These are phyloP conservation scores for Torymus tubicola DNA, from an alignment of 2,888 invertebrate genomes.

Conservation along the genomic window DNA sequence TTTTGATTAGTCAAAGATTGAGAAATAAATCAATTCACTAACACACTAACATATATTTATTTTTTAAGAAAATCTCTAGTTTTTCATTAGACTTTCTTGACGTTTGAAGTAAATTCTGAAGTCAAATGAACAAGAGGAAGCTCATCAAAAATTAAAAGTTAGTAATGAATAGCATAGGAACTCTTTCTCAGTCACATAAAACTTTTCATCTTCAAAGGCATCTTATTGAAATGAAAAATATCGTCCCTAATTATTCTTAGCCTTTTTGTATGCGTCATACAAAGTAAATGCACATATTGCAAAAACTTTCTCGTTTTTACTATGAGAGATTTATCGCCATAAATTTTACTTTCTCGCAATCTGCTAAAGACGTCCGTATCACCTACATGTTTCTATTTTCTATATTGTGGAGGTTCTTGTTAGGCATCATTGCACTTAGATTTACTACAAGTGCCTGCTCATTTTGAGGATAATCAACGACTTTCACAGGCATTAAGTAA, in stretches of 20 bases:
- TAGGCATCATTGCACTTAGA: constrained; percentile 17
- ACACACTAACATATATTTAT: no score
- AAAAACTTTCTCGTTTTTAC: constrained; percentile 38
- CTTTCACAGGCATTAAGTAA: constrained; percentile 16
- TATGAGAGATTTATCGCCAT: constrained; percentile 10
- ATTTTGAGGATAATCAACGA: background rate
- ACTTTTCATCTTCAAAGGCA: no score
- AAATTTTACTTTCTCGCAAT: constrained; percentile 47
- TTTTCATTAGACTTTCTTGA: no score
- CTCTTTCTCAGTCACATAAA: no score
- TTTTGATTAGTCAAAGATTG: no score
- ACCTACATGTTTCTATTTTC: constrained; percentile 30
- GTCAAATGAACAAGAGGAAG: no score
- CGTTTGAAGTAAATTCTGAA: no score
- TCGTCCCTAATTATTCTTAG: background rate
- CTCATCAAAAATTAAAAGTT: no score
- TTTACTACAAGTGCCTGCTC: constrained; percentile 22
- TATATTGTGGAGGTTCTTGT: background rate
- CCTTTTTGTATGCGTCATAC: no score
- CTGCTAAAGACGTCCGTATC: constrained; percentile 1
- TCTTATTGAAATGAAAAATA: background rate
- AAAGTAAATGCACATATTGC: background rate
- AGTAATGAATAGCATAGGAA: no score
- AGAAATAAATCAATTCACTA: no score
- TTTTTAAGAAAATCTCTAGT: no score